Base-by-base conservation (phyloP, 2,113 vertebrate species). In the Excalfactoria chinensis region DNA sequence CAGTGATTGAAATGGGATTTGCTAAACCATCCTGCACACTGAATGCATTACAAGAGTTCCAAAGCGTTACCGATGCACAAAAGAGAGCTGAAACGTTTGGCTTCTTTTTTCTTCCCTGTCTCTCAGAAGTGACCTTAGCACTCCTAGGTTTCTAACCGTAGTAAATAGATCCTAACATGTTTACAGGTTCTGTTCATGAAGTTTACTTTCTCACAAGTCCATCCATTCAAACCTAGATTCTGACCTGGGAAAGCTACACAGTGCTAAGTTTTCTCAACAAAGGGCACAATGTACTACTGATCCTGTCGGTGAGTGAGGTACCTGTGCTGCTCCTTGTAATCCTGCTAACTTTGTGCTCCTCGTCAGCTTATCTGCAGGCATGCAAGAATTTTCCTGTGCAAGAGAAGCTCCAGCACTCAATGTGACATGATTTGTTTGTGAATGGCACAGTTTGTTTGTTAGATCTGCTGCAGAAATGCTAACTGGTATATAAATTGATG, bases 1-100 rank as follows among this genome's bases (percentile, higher is more conserved):
- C 37, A 59, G 84, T 49, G 56, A 83, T 43, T 83, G 80, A 91
- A 95, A 51, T 14, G 49, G 49, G 85, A 91, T 93, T 93, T 95
- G 32, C 74, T 87, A 66, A 79, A 76, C 74, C 37, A 18, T 69
- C 72, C 73, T 79, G 64, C 71, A 63, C n/a, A 32, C 51, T 66
- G 74, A 87, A 78, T 11, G 23, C 58, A 40, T 69, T 92, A 70
- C 63, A 69, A 62, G 82, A 95, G 71, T 95, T 93, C 89, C 93
- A 69, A 95, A 73, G 85, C 44, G 83, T 37, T 51, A 34, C 34
- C 35, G 55, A 59, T 25, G 28, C 16, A 63, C 64, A 76, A 70
- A 85, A 37, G 41, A 79, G 64, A 87, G 40, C 0, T 0, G 55
- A 75, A 92, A 53, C 66, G 8, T 67, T 82, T 66, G 41, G 35